Evolutionary conservation across 2,888 invertebrate species (phyloP), one percentile per base, ranked within the genome.

Genomic region (Drosophila tanythrix): DNA sequence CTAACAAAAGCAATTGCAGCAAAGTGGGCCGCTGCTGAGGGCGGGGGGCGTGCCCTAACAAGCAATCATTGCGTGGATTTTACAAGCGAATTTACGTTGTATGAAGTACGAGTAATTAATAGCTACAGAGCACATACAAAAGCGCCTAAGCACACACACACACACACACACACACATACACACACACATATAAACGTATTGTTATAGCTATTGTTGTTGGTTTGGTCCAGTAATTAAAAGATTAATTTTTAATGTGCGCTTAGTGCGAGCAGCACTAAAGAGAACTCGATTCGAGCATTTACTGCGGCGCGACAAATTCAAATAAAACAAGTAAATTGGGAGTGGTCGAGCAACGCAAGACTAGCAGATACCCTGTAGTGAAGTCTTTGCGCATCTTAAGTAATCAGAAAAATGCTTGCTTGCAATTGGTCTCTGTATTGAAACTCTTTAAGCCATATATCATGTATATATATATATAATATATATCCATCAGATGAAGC

Each of bases 191-290:
- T 10, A 64, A 8, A 25, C 25, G 25, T 21, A 52, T 66, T 66
- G 52, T 46, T 53, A 15, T 46, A 29, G 40, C 36, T 58, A 51
- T 68, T 76, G 66, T 69, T 61, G 64, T 46, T 56, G 55, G 66
- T 10, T 35, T 38, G 43, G 79, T 61, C 56, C 83, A 68, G 88
- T 85, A 85, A 85, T 85, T 89, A 85, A 85, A 89, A 82, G 85
- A 89, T 85, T 85, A 89, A 85, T 85, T 89, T 84, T 85, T 87
- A 89, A 85, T 85, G 79, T 63, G 64, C 72, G 82, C 84, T 85
- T 83, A 81, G 84, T 68, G 68, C 33, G 58, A 55, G 13, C 35
- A n/a, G 33, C 55, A 48, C 56, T 62, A 66, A 38, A 56, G 27
- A 18, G 50, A 50, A 27, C 8, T 58, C 73, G 60, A 62, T 65